Evolutionary conservation across 2,113 vertebrate genomes (phyloP).

Genomic region (Ceyx melanurus): DNA sequence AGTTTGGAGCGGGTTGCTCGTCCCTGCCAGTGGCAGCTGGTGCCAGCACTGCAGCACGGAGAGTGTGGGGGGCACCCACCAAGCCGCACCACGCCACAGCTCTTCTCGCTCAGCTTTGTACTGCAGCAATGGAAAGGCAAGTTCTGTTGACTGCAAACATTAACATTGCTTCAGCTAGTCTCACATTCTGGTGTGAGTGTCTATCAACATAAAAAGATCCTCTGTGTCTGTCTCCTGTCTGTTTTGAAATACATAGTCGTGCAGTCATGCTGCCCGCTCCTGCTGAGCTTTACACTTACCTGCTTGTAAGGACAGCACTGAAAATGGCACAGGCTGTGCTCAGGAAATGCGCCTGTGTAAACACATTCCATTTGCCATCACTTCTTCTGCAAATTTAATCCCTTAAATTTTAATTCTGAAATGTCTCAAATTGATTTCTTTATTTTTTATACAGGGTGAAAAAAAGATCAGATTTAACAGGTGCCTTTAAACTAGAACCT

Average conservation of each 20-base stretch:
- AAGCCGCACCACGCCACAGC: background rate
- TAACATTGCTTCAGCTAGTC: constrained; percentile 46
- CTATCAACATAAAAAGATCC: constrained; percentile 57
- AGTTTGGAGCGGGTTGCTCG: background rate
- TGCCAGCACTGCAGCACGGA: accelerated
- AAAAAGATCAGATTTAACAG: constrained; percentile 84
- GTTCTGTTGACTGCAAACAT: constrained; percentile 55
- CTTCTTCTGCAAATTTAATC: background rate
- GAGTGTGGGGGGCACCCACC: background rate
- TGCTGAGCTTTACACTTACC: constrained; percentile 53
- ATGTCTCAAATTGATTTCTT: background rate
- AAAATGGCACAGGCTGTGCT: constrained; percentile 53
- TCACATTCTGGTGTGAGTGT: constrained; percentile 56
- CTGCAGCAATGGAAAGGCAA: constrained; percentile 27
- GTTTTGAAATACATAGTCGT: constrained; percentile 47
- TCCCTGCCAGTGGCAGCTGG: background rate
- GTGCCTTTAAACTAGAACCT: constrained; percentile 93
- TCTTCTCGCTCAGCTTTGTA: constrained; percentile 13
- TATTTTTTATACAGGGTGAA: constrained; percentile 85
- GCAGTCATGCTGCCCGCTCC: constrained; percentile 40
- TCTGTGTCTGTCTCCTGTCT: constrained; percentile 50
- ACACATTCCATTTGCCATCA: background rate
- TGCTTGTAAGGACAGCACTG: constrained; percentile 37
- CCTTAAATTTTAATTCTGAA: background rate
- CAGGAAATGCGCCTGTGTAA: constrained; percentile 37